phyloP scores from a whole-genome alignment of 1,140 invertebrate genomes.

The Panonychus citri region DNA sequence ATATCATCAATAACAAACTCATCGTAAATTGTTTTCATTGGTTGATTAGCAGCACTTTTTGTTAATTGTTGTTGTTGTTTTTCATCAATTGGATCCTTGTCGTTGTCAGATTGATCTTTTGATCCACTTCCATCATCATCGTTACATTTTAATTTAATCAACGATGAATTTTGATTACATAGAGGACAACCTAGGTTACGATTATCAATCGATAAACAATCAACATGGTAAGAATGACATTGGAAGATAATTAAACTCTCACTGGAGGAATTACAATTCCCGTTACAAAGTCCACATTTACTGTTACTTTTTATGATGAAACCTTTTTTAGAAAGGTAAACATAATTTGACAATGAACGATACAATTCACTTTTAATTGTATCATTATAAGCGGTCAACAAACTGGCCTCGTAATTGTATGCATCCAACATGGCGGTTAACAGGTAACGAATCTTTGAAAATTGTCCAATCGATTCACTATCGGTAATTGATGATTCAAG shows the following conservation, averaged over 20 bases:
- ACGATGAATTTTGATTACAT: background rate
- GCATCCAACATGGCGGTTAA: conserved; percentile 31
- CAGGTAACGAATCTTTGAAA: conserved; percentile 30
- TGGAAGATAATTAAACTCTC: background rate
- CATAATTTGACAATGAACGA: conserved; percentile 13
- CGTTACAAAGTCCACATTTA: background rate
- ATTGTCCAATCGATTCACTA: conserved; percentile 28
- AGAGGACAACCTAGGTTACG: background rate
- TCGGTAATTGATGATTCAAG: conserved; percentile 29
- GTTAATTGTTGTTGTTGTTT: too few relatives aligned
- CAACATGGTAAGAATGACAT: background rate
- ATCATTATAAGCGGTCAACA: conserved; percentile 24
- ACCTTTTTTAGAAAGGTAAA: background rate
- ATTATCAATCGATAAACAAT: background rate
- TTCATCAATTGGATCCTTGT: too few relatives aligned
- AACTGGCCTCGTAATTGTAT: conserved; percentile 31
- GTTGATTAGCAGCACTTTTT: too few relatives aligned
- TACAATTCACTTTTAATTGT: conserved; percentile 25
- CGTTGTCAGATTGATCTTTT: too few relatives aligned
- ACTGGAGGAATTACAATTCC: background rate
- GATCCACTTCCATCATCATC: too few relatives aligned
- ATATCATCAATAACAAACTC: too few relatives aligned
- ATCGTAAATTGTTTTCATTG: too few relatives aligned
- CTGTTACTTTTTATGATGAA: background rate
- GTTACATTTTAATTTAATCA: too few relatives aligned